Evolutionary conservation across 1,140 invertebrate genomes (phyloP).

Genomic region (Apis laboriosa): DNA sequence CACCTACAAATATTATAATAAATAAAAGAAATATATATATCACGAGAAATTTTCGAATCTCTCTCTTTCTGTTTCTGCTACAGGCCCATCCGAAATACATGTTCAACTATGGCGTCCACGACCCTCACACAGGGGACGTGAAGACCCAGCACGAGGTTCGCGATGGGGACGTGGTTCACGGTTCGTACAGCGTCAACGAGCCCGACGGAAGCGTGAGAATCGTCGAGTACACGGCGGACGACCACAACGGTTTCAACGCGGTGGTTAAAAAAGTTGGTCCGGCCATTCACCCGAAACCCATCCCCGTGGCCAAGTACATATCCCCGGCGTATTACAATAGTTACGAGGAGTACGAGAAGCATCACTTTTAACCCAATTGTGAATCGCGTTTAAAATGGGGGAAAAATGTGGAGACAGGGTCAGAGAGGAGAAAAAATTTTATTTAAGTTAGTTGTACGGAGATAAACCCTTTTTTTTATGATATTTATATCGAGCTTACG

Average conservation of each 20-base stretch:
- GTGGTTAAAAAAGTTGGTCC: slow-evolving; percentile 81
- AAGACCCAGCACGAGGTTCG: slow-evolving; percentile 82
- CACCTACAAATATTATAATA: no score
- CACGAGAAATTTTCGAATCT: no score
- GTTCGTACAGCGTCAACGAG: slow-evolving; percentile 81
- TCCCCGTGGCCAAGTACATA: slow-evolving; percentile 74
- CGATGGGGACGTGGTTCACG: slow-evolving; percentile 81
- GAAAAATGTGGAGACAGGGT: background rate
- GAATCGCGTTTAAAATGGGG: background rate
- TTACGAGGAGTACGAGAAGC: slow-evolving; percentile 76
- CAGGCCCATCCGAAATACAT: slow-evolving; percentile 81
- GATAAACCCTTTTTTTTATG: no score
- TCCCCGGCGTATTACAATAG: slow-evolving; percentile 74
- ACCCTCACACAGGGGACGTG: slow-evolving; percentile 81
- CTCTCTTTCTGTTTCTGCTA: background rate
- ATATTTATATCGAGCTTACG: no score
- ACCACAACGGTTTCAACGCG: slow-evolving; percentile 82
- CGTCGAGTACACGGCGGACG: slow-evolving; percentile 82
- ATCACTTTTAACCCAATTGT: slow-evolving; percentile 66
- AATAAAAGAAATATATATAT: no score
- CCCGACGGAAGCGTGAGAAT: slow-evolving; percentile 81
- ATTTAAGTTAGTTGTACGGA: background rate
- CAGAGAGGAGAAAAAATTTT: background rate
- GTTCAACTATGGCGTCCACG: slow-evolving; percentile 82
- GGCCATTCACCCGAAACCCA: slow-evolving; percentile 75